Evolutionary conservation across 2,888 invertebrate species (phyloP), one percentile per base, ranked within the genome.

Genomic region (Stenichneumon culpator): DNA sequence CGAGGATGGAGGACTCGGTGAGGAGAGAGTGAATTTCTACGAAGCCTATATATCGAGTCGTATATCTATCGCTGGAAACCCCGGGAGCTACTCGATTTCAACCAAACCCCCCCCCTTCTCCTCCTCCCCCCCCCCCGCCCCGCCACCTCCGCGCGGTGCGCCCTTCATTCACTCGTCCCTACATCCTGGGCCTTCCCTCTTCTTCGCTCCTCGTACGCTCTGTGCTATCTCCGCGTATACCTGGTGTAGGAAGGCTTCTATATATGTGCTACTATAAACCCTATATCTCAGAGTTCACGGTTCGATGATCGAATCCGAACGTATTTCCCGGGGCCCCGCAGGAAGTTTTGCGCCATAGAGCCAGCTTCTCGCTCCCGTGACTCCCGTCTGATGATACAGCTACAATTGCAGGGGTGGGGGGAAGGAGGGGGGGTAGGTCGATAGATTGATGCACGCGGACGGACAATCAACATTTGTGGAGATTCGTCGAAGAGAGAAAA

Each of bases 221-320:
- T 16, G 60, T 32, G n/a, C 60, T 25, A 57, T 57, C 22, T 57
- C 25, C 11, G 22, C 22, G 54, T 54, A 25, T 57, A 11, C 19
- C 25, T 52, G 7, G 9, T 52, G 5, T 19, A 52, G 19, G 16
- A 16, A 44, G 44, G 44, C 14, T 57, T 28, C 16, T 63, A 73
- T 79, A 79, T 65, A 79, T 39, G n/a, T 39, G 54, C 52, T 19
- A 57, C 57, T 47, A 47, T 67, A 57, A 74, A 74, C 47, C 65
- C 65, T 80, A 73, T 80, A 80, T 80, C 73, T 80, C 80, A 65
- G 80, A 73, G 80, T 73, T 80, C 80, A 80, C 73, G 67, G 80
- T 80, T 80, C 60, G 67, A 54, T 73, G 73, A 80, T 54, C 73
- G 73, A 73, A 80, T 67, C 73, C 80, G 67, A 73, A 80, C 80